Evolutionary conservation across 2,888 invertebrate genomes (phyloP), one percentile per base, ranked within the genome.

Genomic region (Perizoma affinitatum): DNA sequence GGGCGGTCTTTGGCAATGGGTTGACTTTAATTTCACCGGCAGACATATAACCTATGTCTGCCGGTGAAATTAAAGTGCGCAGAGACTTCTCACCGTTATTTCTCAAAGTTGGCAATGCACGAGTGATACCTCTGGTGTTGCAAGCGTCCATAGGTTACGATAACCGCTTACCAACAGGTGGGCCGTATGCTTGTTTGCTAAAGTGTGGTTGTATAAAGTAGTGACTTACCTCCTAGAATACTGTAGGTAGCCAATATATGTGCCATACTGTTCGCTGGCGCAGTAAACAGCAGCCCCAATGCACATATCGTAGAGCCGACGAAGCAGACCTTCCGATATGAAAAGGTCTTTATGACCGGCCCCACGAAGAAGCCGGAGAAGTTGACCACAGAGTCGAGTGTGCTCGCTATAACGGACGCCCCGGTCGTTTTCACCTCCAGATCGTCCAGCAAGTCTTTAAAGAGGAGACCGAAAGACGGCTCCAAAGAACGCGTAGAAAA

Each of bases 381-480:
- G 79, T 96, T 96, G 81, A 96, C 95, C 72, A 95, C 95, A 5
- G 95, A 95, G 82, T 96, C 96, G 73, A 96, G 88, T 35, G 95
- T 94, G 83, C 96, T 96, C 87, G 95, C 95, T 72, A 96, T 96
- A 55, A 96, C 86, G 5, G 96, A 95, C 0, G 96, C 95, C 46
- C 96, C 95, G 0, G 96, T 96, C 1, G 96, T 96, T 69, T 94
- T 94, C 50, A 96, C 95, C n/a, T 93, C 91, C 40, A 96, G 91
- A 60, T 95, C 94, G 58, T 92, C 91, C 55, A 96, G 85, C 42
- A 96, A 87, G 81, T 96, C 96, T 72, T 95, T 95, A 80, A 96
- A 96, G n/a, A 96, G 93, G 54, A 96, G 90, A 48, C 96, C 96
- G 76, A 96, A 96, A 1, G 96, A 96, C 55, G 96, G 96, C 82